phyloP scores from a whole-genome alignment of 2,113 vertebrate genomes.

The Barbus barbus region DNA sequence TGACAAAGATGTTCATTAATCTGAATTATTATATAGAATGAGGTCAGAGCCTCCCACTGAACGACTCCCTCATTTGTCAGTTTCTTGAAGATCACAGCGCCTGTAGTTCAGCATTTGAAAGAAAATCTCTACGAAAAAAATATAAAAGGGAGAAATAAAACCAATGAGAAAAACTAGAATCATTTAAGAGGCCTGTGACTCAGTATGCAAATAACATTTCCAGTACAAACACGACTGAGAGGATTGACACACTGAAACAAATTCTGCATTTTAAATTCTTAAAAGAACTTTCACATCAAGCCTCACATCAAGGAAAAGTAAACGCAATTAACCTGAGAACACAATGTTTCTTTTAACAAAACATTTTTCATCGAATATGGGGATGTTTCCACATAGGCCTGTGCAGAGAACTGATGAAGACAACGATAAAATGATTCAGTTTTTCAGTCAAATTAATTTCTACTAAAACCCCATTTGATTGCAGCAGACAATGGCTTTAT shows the following conservation, averaged over 20 bases:
- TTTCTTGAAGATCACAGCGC: neutral
- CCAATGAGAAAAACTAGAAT: neutral
- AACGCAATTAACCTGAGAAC: slow-evolving; percentile 3
- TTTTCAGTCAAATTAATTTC: neutral
- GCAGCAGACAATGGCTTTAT: slow-evolving; percentile 24
- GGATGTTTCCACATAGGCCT: neutral
- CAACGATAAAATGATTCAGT: slow-evolving; percentile 15
- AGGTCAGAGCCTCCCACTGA: neutral
- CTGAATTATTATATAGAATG: neutral
- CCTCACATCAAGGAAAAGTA: neutral
- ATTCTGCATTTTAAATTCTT: neutral
- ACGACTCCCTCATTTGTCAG: neutral
- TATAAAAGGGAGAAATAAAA: neutral
- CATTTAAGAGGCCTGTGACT: neutral
- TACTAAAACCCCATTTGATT: slow-evolving; percentile 20
- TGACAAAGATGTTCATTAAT: too few relatives aligned
- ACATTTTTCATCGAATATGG: neutral
- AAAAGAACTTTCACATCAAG: neutral
- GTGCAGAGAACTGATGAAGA: neutral
- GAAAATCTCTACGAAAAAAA: neutral
- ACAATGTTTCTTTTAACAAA: neutral
- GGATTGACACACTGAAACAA: too few relatives aligned
- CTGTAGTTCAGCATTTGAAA: neutral
- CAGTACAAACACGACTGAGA: neutral
- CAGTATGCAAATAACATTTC: neutral